A percentile compares a stretch with the other conserved stretches of the same genome.
phyloP scores from a whole-genome alignment of 2,888 invertebrate genomes.

The Zonitis immaculata region DNA sequence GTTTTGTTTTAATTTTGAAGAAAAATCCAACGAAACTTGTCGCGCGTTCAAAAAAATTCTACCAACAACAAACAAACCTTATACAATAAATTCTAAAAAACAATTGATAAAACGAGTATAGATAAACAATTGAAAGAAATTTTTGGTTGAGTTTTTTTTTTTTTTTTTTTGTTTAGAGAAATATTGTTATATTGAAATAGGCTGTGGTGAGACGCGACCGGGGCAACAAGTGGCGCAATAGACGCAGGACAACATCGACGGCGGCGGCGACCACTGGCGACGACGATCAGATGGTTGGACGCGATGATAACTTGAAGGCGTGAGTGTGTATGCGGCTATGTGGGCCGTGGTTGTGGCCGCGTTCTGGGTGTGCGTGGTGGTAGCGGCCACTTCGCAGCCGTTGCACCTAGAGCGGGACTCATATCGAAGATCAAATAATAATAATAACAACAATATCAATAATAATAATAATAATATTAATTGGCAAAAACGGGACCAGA shows the following conservation, averaged over 20 bases:
- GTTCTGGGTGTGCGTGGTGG: slow-evolving; percentile 47
- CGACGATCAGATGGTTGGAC: slow-evolving; percentile 34
- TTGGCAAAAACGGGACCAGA: slow-evolving; percentile 43
- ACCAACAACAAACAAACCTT: too few relatives aligned
- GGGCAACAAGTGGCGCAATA: slow-evolving; percentile 42
- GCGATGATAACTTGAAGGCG: slow-evolving; percentile 45
- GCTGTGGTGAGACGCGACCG: slow-evolving; percentile 12
- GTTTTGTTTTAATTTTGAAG: not conserved
- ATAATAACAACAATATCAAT: too few relatives aligned
- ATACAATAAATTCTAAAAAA: too few relatives aligned
- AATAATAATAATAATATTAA: too few relatives aligned
- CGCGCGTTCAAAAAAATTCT: not conserved
- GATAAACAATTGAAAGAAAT: not conserved
- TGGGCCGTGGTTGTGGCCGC: slow-evolving; percentile 45
- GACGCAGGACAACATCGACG: slow-evolving; percentile 29
- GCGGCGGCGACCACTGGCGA: slow-evolving; percentile 29
- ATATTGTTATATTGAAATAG: not conserved
- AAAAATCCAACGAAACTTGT: not conserved
- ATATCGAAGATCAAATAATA: slow-evolving; percentile 38
- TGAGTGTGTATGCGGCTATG: slow-evolving; percentile 40
- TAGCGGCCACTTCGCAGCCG: slow-evolving; percentile 47
- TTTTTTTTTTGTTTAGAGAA: too few relatives aligned
- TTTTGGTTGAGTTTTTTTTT: too few relatives aligned
- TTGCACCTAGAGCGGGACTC: slow-evolving; percentile 44
- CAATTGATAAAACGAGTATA: not conserved